Evolutionary conservation across 30 jellyfish, hydroid and myxozoan genomes (phyloP).

Genomic region (Catostylus mosaicus): DNA sequence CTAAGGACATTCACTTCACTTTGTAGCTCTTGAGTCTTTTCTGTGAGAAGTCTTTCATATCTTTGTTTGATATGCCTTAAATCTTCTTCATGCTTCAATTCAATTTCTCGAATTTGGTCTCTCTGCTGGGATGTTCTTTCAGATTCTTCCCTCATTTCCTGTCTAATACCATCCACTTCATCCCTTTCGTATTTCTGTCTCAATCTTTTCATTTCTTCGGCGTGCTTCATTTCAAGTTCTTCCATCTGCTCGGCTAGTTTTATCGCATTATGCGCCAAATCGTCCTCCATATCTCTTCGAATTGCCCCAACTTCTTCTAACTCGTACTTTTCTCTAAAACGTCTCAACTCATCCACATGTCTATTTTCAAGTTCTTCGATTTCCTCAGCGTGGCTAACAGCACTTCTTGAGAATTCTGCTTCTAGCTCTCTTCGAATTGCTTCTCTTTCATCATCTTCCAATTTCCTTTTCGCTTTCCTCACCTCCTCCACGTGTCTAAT

Average conservation of each 20-base stretch:
- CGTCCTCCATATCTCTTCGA: conserved; percentile 22
- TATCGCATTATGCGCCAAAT: conserved; percentile 25
- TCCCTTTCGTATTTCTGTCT: conserved; percentile 42
- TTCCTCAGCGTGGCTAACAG: conserved; percentile 37
- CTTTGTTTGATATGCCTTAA: conserved; percentile 22
- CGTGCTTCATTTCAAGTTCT: conserved; percentile 41
- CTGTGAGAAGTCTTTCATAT: conserved; percentile 21
- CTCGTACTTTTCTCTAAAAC: conserved; percentile 19
- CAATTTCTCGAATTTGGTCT: conserved; percentile 26
- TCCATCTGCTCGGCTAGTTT: conserved; percentile 17
- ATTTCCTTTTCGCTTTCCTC: conserved; percentile 6
- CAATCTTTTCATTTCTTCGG: conserved; percentile 45
- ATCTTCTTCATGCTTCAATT: conserved; percentile 41
- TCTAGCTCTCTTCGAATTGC: conserved; percentile 32
- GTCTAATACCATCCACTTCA: conserved; percentile 32
- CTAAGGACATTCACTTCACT: conserved; percentile 44
- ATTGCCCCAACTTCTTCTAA: conserved; percentile 6
- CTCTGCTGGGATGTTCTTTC: background rate
- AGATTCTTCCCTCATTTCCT: background rate
- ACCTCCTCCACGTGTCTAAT: conserved; percentile 33
- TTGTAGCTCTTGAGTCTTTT: conserved; percentile 52
- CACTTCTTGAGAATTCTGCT: conserved; percentile 31
- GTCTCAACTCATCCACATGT: conserved; percentile 45
- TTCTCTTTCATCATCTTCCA: conserved; percentile 24
- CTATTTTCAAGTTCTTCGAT: conserved; percentile 45